These are phyloP conservation scores for Phyto melanocephala DNA, from an alignment of 2,888 invertebrate species.

Conservation along the genomic window DNA sequence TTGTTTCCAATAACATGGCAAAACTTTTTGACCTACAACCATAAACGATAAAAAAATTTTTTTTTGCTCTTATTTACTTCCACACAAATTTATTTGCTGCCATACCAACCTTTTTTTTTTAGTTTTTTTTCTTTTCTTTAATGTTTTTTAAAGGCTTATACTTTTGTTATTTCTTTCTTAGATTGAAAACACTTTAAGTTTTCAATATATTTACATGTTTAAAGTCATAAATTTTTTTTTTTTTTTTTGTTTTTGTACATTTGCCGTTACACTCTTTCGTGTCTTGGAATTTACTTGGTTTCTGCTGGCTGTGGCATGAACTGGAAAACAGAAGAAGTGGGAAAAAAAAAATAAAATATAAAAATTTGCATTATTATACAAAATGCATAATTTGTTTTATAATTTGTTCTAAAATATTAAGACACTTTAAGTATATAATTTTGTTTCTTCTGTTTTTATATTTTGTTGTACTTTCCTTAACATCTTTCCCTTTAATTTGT, in stretches of 20 bases:
- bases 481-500: conserved; percentile 32
- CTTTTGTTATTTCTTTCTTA: not conserved
- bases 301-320: conserved; percentile 14
- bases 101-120: not conserved
- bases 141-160: not conserved
- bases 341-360: conserved; percentile 11
- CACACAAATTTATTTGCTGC: not conserved
- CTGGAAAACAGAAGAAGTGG: not conserved
- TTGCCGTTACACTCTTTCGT: not conserved
- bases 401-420: conserved; percentile 63
- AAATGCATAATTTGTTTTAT: conserved; percentile 65
- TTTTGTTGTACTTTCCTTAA: not conserved
- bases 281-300: not conserved
- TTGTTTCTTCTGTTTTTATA: not conserved
- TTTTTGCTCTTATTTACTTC: not conserved
- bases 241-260: not conserved
- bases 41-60: conserved; percentile 14
- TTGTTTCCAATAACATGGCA: not conserved
- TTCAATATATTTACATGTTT: conserved; percentile 54
- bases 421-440: conserved; percentile 43
- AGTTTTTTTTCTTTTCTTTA: not conserved
- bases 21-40: conserved; percentile 53
- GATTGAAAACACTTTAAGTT: conserved; percentile 44
- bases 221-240: conserved; percentile 56
- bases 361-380: conserved; percentile 64